These are phyloP conservation scores for Ischnura elegans DNA, from an alignment of 2,888 invertebrate species.

Conservation along the genomic window DNA sequence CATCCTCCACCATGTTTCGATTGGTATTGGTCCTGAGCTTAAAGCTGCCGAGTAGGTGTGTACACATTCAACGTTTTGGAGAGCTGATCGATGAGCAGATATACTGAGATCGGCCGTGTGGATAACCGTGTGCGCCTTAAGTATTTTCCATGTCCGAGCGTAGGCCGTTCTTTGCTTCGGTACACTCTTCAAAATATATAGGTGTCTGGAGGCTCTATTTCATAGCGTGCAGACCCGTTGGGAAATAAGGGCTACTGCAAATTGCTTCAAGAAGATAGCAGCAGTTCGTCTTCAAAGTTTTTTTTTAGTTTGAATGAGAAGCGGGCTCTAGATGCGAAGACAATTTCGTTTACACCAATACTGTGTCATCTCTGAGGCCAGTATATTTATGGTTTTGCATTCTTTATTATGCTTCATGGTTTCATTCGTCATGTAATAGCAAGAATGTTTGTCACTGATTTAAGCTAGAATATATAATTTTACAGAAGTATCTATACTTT, in stretches of 20 bases:
- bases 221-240: not conserved
- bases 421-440: no score
- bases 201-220: not conserved
- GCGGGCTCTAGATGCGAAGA: no score
- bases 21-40: not conserved
- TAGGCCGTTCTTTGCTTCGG: not conserved
- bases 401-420: no score
- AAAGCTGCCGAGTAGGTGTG: not conserved
- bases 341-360: no score
- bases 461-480: no score
- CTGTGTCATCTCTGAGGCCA: no score
- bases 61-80: not conserved
- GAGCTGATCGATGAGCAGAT: not conserved
- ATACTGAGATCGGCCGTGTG: not conserved
- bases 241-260: not conserved
- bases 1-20: not conserved
- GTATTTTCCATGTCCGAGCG: not conserved
- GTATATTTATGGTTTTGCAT: no score
- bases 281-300: not conserved
- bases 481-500: no score
- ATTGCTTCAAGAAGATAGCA: not conserved
- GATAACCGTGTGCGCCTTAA: not conserved
- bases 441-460: no score
- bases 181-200: not conserved
- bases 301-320: no score